Evolutionary conservation across 2,797 vertebrate species (phyloP).

Genomic region (Orientallactaga sibirica): DNA sequence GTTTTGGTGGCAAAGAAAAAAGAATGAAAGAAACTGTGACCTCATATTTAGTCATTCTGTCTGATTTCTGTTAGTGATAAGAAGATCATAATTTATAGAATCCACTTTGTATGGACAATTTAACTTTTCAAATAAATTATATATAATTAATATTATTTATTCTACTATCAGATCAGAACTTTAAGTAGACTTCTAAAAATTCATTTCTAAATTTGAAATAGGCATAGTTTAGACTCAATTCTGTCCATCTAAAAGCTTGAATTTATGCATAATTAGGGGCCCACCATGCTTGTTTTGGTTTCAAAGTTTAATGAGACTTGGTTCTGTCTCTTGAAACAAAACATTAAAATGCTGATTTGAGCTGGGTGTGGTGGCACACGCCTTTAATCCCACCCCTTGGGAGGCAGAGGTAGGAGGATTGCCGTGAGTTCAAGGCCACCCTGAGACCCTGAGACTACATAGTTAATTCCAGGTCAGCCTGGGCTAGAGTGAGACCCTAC

Average conservation of each 20-base stretch:
- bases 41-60: not conserved
- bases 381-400: no score
- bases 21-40: not conserved
- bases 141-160: not conserved
- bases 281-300: not conserved
- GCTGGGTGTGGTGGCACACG: no score
- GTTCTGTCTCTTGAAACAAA: slow-evolving; percentile 1
- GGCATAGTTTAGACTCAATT: not conserved
- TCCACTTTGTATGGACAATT: not conserved
- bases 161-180: not conserved
- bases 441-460: no score
- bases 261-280: not conserved
- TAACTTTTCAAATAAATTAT: not conserved
- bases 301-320: not conserved
- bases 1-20: not conserved
- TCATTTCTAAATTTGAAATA: slow-evolving; percentile 39
- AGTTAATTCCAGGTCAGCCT: no score
- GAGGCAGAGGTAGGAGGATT: no score
- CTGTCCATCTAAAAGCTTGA: not conserved
- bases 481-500: no score
- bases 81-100: not conserved
- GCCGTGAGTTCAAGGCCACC: no score
- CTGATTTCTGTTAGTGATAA: not conserved
- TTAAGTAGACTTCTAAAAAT: not conserved
- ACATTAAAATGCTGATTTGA: not conserved